Base-by-base conservation (phyloP, 2,888 invertebrate genomes). In the Drosophila ezoana region DNA sequence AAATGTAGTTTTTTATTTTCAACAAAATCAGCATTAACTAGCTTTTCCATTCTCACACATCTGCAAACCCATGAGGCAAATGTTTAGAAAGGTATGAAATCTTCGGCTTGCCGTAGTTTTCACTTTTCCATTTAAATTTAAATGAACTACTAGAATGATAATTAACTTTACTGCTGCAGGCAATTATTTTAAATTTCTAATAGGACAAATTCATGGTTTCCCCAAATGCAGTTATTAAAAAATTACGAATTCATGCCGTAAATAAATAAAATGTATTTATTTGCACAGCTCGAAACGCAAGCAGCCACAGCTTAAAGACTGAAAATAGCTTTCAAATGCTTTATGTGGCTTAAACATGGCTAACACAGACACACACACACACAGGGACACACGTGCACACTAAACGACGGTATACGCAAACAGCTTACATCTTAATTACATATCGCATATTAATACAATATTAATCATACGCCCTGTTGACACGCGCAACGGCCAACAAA, bases 381-480 rank as follows among this genome's bases (percentile, higher is more conserved):
- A 41, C 23, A 23, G 14, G 45, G 18, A 41, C 35, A 40, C n/a
- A 45, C 40, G 38, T 14, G 51, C 37, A 59, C 47, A 33, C 48
- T 58, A 66, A 60, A 62, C 85, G 60, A 62, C 68, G 56, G 75
- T 72, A 79, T 54, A 72, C 56, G 58, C 79, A 80, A 80, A 76
- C 69, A 86, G 82, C 89, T 83, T 72, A 89, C 83, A 83, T 89
- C 89, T 83, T 88, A 83, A 83, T 83, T 83, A 83, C 89, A 83
- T 88, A 87, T 87, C 87, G 87, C 82, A 85, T 89, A 85, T 85
- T 89, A 85, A 89, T 89, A 89, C 88, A 87, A 84, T 85, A 85
- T 85, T 85, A 89, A 85, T 89, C 89, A 89, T 85, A 89, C 89
- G 87, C 85, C 82, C 79, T 72, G 89, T 89, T 89, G 88, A 79